Evolutionary conservation across 2,888 invertebrate genomes (phyloP), one percentile per base, ranked within the genome.

Genomic region (Azorinus chamasolen): DNA sequence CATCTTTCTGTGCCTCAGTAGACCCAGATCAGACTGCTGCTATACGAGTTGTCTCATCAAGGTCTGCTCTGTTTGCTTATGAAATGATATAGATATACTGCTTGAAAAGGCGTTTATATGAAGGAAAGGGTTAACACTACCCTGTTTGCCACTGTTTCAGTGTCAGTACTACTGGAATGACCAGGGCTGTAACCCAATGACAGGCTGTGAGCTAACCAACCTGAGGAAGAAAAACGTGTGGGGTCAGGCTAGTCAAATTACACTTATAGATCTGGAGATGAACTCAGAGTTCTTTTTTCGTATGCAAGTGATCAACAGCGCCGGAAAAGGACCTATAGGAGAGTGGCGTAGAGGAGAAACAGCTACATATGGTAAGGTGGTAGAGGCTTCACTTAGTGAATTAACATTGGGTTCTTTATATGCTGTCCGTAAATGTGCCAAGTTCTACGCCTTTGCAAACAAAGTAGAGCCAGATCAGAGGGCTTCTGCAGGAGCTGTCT

Each of bases 331-430:
- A 10, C 80, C 80, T 2, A 80, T 73, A 45, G 80, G 80, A 14
- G 76, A 80, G 51, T 80, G 76, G 80, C 53, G 76, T n/a, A 69
- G 76, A 24, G 68, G 76, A 14, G 80, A 80, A 59, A 76, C 80
- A 8, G 65, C 70, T 12, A 65, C 41, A 18, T 58, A 58, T 46
- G 76, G 80, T 80, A 59, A 18, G 61, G 16, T 6, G n/a, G 16
- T 41, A 12, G 14, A 41, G 14, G 41, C 41, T 41, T 10, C n/a
- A n/a, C n/a, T n/a, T n/a, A n/a, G n/a, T n/a, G n/a, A n/a, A n/a
- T n/a, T n/a, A n/a, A n/a, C n/a, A n/a, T n/a, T n/a, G n/a, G n/a
- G n/a, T n/a, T n/a, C n/a, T n/a, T n/a, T n/a, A n/a, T n/a, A n/a
- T n/a, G n/a, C n/a, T n/a, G n/a, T n/a, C n/a, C n/a, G n/a, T n/a